Evolutionary conservation across 37 sponge, comb jelly and placozoan species (phyloP).

Genomic region (Cliona cf. orientalis): DNA sequence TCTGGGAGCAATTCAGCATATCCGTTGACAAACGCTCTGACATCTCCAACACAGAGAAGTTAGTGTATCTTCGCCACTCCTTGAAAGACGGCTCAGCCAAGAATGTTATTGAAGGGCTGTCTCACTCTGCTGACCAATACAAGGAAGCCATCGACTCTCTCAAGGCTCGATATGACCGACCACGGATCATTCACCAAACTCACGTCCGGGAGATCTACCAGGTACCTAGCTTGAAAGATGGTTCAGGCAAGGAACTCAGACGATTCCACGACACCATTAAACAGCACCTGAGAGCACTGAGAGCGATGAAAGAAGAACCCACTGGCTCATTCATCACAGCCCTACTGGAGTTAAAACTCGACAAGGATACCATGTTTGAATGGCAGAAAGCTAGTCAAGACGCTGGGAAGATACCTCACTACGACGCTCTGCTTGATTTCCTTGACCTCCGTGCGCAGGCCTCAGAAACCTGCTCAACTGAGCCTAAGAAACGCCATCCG

Average conservation of each 20-base stretch:
- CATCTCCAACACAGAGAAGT: slow-evolving; percentile 34
- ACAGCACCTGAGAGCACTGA: slow-evolving; percentile 36
- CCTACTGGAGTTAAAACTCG: slow-evolving; percentile 37
- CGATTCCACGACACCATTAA: slow-evolving; percentile 25
- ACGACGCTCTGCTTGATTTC: slow-evolving; percentile 27
- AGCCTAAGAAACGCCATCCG: background rate
- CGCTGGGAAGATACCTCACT: slow-evolving; percentile 16
- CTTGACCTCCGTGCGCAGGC: slow-evolving; percentile 27
- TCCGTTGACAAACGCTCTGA: slow-evolving; percentile 22
- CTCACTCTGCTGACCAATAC: slow-evolving; percentile 39
- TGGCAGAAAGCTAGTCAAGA: slow-evolving; percentile 41
- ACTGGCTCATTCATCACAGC: slow-evolving; percentile 47
- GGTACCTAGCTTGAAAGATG: slow-evolving; percentile 34
- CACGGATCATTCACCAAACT: slow-evolving; percentile 44
- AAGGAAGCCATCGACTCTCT: slow-evolving; percentile 37
- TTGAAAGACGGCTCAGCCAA: slow-evolving; percentile 44
- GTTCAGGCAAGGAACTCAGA: slow-evolving; percentile 34
- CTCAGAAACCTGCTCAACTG: slow-evolving; percentile 19
- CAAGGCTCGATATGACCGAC: slow-evolving; percentile 38
- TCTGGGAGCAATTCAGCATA: slow-evolving; percentile 42
- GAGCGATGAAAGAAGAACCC: slow-evolving; percentile 34
- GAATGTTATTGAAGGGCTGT: slow-evolving; percentile 45
- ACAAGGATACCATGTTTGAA: slow-evolving; percentile 41
- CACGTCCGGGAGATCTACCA: slow-evolving; percentile 30
- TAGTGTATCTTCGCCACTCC: slow-evolving; percentile 42